These are phyloP conservation scores for Sceloporus undulatus DNA, from an alignment of 2,113 vertebrate genomes.

Conservation along the genomic window DNA sequence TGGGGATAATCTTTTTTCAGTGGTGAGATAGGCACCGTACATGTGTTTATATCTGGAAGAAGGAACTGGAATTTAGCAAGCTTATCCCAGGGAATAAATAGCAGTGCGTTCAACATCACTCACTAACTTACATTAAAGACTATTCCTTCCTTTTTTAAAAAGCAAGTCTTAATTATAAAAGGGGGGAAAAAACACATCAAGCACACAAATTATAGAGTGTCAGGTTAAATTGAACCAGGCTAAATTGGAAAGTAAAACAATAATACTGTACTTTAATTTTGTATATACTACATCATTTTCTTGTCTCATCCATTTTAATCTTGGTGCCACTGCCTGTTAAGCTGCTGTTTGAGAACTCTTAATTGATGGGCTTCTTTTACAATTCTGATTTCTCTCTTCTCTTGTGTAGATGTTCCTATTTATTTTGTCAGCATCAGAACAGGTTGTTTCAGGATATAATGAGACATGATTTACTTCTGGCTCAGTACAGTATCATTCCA, in stretches of 20 bases:
- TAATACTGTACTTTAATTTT: neutral
- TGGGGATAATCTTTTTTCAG: neutral
- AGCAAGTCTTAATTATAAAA: neutral
- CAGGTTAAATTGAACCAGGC: neutral
- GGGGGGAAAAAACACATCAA: neutral
- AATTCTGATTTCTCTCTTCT: constrained; percentile 31
- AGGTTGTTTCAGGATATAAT: constrained; percentile 33
- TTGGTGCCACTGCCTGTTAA: constrained; percentile 11
- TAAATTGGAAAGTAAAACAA: constrained; percentile 31
- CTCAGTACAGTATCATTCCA: constrained; percentile 46
- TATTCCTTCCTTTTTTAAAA: neutral
- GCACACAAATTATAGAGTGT: constrained; percentile 1
- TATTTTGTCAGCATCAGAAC: constrained; percentile 40
- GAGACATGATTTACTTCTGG: constrained; percentile 16
- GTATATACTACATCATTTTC: neutral
- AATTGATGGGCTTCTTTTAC: constrained; percentile 12
- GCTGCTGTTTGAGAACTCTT: neutral
- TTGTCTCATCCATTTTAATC: constrained; percentile 18
- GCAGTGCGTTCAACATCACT: neutral
- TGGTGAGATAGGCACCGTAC: neutral
- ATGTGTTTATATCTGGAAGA: neutral
- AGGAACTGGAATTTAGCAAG: neutral
- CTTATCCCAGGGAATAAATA: neutral
- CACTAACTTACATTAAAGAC: neutral
- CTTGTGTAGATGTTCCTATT: neutral